Evolutionary conservation across 2,888 invertebrate species (phyloP), one percentile per base, ranked within the genome.

Genomic region (Athetis lepigone): DNA sequence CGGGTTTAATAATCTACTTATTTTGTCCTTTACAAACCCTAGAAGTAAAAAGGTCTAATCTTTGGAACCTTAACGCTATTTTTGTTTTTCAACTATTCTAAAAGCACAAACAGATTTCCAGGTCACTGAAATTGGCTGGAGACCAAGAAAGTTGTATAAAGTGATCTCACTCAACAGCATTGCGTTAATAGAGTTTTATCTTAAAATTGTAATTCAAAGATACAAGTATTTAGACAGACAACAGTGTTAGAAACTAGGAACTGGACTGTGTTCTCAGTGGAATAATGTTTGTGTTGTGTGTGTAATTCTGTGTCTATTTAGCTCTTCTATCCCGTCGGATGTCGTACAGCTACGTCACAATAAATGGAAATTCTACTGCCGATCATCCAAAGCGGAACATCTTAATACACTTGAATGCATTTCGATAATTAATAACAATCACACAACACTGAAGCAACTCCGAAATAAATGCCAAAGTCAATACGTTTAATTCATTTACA

Each of bases 191-290:
- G 2, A 19, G 37, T 39, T 27, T 71, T 29, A 42, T 45, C 29
- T 37, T 43, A 11, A 67, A 49, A 18, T 43, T 45, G n/a, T 46
- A 47, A 69, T 37, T 68, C 27, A 68, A 42, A 9, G 2, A 25
- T 21, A 23, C 27, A n/a, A 33, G 19, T 1, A 8, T 36, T 19
- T 8, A 3, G 13, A 29, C 6, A 21, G 29, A 16, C 16, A 42
- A 36, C 27, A 23, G n/a, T 1, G 18, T n/a, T 36, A 16, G n/a
- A 23, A 37, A 37, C 8, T 19, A 37, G 21, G 11, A 16, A 27
- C 18, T 29, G 9, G 16, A 39, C 4, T 16, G 16, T 18, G 37
- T 18, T 27, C 21, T 63, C 21, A 21, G 21, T 29, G 8, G 18
- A 64, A 40, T n/a, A 23, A 40, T 64, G n/a, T 11, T 61, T 21